Percentiles rank a stretch among this genome's conserved stretches.
These are phyloP conservation scores for Ancistrus triradiatus DNA, from an alignment of 2,113 vertebrate species.

Conservation along the genomic window DNA sequence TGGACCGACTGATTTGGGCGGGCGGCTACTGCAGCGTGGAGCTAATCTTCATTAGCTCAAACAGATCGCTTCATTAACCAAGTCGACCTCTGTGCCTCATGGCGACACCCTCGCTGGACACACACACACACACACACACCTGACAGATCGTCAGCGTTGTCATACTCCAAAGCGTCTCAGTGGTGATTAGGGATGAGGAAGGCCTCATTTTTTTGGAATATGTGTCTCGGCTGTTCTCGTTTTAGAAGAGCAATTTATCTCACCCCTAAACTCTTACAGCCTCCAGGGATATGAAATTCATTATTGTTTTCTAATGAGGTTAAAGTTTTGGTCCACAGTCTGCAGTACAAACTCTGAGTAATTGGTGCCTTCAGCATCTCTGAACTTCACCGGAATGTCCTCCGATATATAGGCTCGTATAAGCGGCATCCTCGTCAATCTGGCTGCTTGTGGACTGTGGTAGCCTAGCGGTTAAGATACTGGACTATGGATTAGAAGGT, in stretches of 20 bases:
- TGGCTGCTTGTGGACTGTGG: too few relatives aligned
- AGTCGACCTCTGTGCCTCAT: slow-evolving; percentile 51
- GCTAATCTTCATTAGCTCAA: slow-evolving; percentile 49
- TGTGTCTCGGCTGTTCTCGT: not conserved
- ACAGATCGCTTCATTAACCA: slow-evolving; percentile 48
- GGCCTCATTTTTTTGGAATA: too few relatives aligned
- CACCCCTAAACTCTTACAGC: not conserved
- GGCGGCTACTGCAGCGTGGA: slow-evolving; percentile 8
- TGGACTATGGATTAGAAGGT: too few relatives aligned
- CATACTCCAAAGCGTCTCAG: not conserved
- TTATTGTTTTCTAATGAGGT: not conserved
- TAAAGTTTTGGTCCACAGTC: not conserved
- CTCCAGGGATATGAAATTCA: not conserved
- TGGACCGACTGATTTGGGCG: slow-evolving; percentile 16
- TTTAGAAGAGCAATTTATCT: not conserved
- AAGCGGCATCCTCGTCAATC: too few relatives aligned
- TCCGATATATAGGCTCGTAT: too few relatives aligned
- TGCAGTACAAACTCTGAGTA: not conserved
- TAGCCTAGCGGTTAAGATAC: too few relatives aligned
- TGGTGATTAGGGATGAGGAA: not conserved
- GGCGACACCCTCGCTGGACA: not conserved
- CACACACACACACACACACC: slow-evolving; percentile 6
- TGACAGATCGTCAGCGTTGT: not conserved
- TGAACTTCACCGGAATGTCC: too few relatives aligned
- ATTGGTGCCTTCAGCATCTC: not conserved